A percentile compares a stretch with the other conserved stretches of the same genome.
Conservation (phyloP, 2,888 invertebrate species). For the Volucella zonaria region DNA sequence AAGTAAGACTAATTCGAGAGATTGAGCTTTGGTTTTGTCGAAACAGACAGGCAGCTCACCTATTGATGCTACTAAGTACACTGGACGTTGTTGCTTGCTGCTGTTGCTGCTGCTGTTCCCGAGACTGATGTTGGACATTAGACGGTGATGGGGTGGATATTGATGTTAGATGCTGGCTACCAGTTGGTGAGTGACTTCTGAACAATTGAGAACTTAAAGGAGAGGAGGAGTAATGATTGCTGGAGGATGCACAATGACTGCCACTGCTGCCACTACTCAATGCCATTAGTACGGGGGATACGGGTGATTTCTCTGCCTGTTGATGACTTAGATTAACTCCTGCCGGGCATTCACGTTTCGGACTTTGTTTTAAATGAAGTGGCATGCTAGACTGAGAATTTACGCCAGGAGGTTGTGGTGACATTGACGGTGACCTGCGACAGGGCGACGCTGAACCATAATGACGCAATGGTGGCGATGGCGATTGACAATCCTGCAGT, state of each 20-base stretch:
- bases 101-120: conserved; percentile 76
- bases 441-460: conserved; percentile 59
- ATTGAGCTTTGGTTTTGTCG: conserved; percentile 63
- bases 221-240: conserved; percentile 73
- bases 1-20: conserved; percentile 59
- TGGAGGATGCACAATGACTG: conserved; percentile 70
- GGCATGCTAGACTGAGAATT: conserved; percentile 58
- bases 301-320: conserved; percentile 67
- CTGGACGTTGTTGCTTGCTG: conserved; percentile 75
- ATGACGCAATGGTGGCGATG: conserved; percentile 70
- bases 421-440: conserved; percentile 67
- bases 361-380: conserved; percentile 70
- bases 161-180: conserved; percentile 75
- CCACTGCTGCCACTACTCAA: conserved; percentile 61
- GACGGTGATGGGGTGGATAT: conserved; percentile 76
- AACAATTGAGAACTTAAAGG: conserved; percentile 76
- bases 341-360: conserved; percentile 69
- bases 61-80: conserved; percentile 87
- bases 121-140: conserved; percentile 75
- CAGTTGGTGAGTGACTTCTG: conserved; percentile 77
- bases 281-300: conserved; percentile 66
- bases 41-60: conserved; percentile 82
- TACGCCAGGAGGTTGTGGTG: conserved; percentile 56
- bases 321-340: conserved; percentile 72
- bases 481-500: conserved; percentile 60